phyloP scores from a whole-genome alignment of 2,797 vertebrate species.

The Cephalopachus bancanus region DNA sequence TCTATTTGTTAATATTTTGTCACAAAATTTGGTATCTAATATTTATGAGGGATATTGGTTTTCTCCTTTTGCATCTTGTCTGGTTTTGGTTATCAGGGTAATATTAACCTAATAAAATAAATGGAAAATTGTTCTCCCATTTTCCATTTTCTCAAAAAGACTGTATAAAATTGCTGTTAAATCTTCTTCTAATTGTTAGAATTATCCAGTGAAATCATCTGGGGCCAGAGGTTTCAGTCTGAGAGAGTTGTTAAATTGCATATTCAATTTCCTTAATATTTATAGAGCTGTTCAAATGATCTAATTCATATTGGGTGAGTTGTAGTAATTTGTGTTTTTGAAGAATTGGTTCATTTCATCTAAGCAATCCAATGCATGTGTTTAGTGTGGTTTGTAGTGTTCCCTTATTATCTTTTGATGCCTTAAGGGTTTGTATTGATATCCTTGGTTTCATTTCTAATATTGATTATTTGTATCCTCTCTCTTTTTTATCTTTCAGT shows the following conservation, averaged over 20 bases:
- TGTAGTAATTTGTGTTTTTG: not conserved
- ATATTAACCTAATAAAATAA: conserved; percentile 1
- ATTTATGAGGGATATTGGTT: not conserved
- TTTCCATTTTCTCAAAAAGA: not conserved
- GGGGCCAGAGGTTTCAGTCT: not conserved
- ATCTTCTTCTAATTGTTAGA: not conserved
- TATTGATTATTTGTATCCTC: not conserved
- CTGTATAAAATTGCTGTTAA: not conserved
- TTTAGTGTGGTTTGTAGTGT: not conserved
- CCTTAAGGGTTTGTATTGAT: not conserved
- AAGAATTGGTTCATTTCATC: not conserved
- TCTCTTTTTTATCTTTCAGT: not conserved
- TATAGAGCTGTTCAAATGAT: not conserved
- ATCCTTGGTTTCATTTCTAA: not conserved
- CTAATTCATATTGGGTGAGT: not conserved
- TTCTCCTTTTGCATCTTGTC: not conserved
- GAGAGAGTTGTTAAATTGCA: conserved; percentile 1
- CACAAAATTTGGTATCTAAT: not conserved
- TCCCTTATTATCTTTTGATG: not conserved
- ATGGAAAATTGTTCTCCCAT: not conserved
- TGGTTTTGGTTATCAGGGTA: not conserved
- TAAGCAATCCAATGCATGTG: not conserved
- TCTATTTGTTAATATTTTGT: not conserved
- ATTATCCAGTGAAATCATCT: not conserved
- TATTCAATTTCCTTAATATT: conserved; percentile 2